Evolutionary conservation across 2,888 invertebrate species (phyloP), one percentile per base, ranked within the genome.

Genomic region (Branchellion lobata): DNA sequence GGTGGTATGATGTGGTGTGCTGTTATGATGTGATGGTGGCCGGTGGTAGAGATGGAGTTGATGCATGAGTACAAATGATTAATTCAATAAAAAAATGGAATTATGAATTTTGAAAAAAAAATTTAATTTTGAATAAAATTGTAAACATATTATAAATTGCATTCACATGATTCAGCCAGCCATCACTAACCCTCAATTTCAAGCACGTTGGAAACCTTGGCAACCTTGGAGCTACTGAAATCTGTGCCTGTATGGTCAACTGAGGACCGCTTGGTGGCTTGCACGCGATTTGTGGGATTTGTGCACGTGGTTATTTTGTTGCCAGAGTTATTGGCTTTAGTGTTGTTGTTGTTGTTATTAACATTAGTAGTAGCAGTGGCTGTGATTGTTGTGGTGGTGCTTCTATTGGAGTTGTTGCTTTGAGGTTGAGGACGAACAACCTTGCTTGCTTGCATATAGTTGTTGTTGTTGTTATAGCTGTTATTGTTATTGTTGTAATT

Each of bases 261-360:
- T 84, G 91, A 91, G 86, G 90, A 88, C 85, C 90, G 86, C 5
- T 91, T 85, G 40, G 85, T 90, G 83, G 90, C 90, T 77, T 90
- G 87, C 65, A 91, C 86, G 78, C 88, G 87, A 84, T 89, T 90
- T 78, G 91, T 85, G 82, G 89, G 89, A 68, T 87, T 86, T 88
- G 90, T 90, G 81, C 91, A 88, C 65, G 89, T 88, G 33, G 88
- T 69, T 24, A 34, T 11, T 69, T 69, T 31, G 33, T 29, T 69
- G 33, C 11, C 29, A n/a, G 5, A 14, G 61, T 57, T 57, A n/a
- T n/a, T 57, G n/a, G n/a, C 21, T 57, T 57, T 5, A 5, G 21
- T 24, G 24, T 57, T 14, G 61, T 57, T 57, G 61, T 57, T 57
- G 61, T 57, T 57, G 24, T 57, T 24, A n/a, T 47, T 47, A n/a